Evolutionary conservation across 2,797 vertebrate species (phyloP).

Genomic region (Sebastes taczanowskii): DNA sequence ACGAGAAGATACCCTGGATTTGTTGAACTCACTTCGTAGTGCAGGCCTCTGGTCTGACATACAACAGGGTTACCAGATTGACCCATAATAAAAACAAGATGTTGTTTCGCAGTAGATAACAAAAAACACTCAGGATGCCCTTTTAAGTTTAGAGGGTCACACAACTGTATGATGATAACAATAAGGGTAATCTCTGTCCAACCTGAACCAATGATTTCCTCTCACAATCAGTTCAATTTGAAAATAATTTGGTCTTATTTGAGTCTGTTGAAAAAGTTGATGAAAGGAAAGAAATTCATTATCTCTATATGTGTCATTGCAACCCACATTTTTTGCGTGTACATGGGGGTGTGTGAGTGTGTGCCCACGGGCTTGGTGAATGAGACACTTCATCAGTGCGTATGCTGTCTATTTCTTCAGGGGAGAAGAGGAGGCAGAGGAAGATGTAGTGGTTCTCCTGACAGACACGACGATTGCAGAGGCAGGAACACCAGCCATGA

Average conservation of each 20-base stretch:
- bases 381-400: slow-evolving; percentile 17
- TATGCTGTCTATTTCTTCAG: slow-evolving; percentile 56
- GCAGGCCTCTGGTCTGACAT: not conserved
- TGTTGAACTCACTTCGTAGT: too few species aligned
- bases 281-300: not conserved
- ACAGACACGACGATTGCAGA: slow-evolving; percentile 53
- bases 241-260: not conserved
- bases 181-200: not conserved
- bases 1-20: too few species aligned
- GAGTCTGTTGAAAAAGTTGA: not conserved
- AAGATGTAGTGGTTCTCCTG: slow-evolving; percentile 35
- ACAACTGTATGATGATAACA: not conserved
- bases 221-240: not conserved
- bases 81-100: not conserved
- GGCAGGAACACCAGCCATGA: slow-evolving; percentile 57
- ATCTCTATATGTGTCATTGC: not conserved
- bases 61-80: not conserved
- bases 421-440: slow-evolving; percentile 19
- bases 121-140: not conserved
- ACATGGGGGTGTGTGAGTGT: not conserved
- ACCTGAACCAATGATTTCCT: not conserved
- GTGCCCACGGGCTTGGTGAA: not conserved
- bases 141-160: not conserved
- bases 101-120: not conserved
- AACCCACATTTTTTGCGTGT: not conserved